Conservation (phyloP, 2,888 invertebrate genomes). For the Calliphora vomitoria region DNA sequence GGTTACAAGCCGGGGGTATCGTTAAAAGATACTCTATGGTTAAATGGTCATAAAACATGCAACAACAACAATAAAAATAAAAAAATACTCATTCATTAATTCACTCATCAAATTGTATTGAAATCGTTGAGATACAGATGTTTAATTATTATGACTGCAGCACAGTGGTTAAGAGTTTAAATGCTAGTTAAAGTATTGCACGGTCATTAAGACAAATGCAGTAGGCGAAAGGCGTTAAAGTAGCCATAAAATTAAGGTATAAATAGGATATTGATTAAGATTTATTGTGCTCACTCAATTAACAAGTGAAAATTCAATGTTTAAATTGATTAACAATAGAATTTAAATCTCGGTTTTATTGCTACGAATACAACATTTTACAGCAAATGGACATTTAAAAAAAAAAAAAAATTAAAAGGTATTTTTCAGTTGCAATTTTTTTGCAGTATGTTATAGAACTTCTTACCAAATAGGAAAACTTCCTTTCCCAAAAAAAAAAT, state of each 20-base stretch:
- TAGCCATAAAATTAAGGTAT: background rate
- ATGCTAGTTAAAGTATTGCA: background rate
- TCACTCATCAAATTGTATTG: constrained; percentile 42
- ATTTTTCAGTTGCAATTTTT: no score
- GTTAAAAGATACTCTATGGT: constrained; percentile 47
- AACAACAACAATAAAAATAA: constrained; percentile 12
- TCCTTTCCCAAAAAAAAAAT: no score
- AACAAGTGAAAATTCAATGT: no score
- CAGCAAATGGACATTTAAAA: no score
- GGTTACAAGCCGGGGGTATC: constrained; percentile 4
- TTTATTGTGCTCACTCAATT: background rate
- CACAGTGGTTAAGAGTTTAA: constrained; percentile 32
- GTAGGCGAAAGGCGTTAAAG: background rate
- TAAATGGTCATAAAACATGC: constrained; percentile 71
- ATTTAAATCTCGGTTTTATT: no score
- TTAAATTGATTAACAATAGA: no score
- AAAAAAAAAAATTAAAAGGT: no score
- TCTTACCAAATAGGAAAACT: no score
- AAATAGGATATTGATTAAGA: background rate
- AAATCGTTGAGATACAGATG: constrained; percentile 41
- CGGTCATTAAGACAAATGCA: background rate
- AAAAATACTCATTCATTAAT: constrained; percentile 29
- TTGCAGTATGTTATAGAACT: no score
- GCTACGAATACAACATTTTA: no score
- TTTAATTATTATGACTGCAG: constrained; percentile 9